These are phyloP conservation scores for Megathymus violae DNA, from an alignment of 1,140 invertebrate genomes.

Conservation along the genomic window DNA sequence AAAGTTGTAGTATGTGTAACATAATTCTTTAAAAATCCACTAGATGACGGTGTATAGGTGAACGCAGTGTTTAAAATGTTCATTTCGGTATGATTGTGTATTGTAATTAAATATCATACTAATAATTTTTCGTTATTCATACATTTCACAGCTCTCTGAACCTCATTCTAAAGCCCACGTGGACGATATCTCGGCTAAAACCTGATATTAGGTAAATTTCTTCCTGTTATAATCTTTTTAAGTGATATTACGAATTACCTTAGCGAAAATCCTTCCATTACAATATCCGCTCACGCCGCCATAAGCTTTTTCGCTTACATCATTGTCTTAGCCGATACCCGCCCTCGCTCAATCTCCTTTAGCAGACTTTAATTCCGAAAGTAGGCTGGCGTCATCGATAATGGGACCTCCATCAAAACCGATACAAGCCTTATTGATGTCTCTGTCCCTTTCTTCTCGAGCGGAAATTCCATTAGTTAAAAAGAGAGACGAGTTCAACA, in stretches of 20 bases:
- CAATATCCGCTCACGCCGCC: conserved; percentile 13
- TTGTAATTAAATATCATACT: too few species aligned
- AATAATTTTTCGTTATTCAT: too few species aligned
- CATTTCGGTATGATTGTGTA: too few species aligned
- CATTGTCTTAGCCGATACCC: conserved; percentile 75
- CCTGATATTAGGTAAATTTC: too few species aligned
- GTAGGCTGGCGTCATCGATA: conserved; percentile 75
- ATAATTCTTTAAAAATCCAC: too few species aligned
- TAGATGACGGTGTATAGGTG: too few species aligned
- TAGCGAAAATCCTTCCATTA: conserved; percentile 5
- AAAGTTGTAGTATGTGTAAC: too few species aligned
- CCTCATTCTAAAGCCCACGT: too few species aligned
- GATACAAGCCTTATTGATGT: conserved; percentile 60
- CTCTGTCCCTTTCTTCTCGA: conserved; percentile 48
- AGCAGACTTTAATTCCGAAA: conserved; percentile 77
- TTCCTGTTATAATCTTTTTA: not conserved
- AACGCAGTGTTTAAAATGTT: too few species aligned
- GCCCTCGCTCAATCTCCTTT: conserved; percentile 76
- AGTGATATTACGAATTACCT: not conserved
- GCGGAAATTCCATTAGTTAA: conserved; percentile 9
- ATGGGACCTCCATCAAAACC: conserved; percentile 71
- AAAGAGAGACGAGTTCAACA: conserved; percentile 43
- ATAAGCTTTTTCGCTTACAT: conserved; percentile 69
- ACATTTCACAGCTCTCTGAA: too few species aligned
- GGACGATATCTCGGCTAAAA: too few species aligned